Evolutionary conservation across 30 jellyfish, hydroid and myxozoan genomes (phyloP).

Genomic region (Aurelia sp.): DNA sequence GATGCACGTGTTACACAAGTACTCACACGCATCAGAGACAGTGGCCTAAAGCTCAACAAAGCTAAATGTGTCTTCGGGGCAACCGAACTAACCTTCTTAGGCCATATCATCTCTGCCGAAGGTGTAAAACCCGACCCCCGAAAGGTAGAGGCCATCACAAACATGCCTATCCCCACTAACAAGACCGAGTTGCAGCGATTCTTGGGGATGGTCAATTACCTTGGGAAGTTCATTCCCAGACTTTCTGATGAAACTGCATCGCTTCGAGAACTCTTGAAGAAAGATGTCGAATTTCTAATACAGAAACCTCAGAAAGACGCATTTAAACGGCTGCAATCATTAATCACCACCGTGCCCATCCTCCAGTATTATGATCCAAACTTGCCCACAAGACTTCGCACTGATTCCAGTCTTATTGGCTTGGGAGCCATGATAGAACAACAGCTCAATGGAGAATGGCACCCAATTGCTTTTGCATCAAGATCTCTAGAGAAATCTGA

Average conservation of each 20-base stretch:
- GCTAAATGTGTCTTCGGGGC: too few species aligned
- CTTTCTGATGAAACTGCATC: conserved; percentile 33
- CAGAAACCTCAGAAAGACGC: background rate
- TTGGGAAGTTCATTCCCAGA: conserved; percentile 58
- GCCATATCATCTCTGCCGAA: too few species aligned
- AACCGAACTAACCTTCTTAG: too few species aligned
- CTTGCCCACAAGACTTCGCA: conserved; percentile 31
- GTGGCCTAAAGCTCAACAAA: too few species aligned
- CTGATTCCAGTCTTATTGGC: conserved; percentile 51
- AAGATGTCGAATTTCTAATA: conserved; percentile 28
- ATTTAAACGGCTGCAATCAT: background rate
- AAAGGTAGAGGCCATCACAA: conserved; percentile 34
- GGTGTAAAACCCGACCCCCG: too few species aligned
- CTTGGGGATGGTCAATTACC: conserved; percentile 62
- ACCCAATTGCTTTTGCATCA: too few species aligned
- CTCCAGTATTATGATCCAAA: conserved; percentile 53
- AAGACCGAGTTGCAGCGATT: conserved; percentile 39
- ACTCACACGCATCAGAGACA: too few species aligned
- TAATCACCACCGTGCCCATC: conserved; percentile 17
- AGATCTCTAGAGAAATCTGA: too few species aligned
- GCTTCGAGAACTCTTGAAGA: conserved; percentile 30
- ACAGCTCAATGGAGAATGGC: too few species aligned
- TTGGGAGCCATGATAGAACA: conserved; percentile 49
- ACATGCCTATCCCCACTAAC: conserved; percentile 44
- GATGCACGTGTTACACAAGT: too few species aligned